Base-by-base conservation (phyloP, 1,140 invertebrate species). In the Geopemphigus sp. region DNA sequence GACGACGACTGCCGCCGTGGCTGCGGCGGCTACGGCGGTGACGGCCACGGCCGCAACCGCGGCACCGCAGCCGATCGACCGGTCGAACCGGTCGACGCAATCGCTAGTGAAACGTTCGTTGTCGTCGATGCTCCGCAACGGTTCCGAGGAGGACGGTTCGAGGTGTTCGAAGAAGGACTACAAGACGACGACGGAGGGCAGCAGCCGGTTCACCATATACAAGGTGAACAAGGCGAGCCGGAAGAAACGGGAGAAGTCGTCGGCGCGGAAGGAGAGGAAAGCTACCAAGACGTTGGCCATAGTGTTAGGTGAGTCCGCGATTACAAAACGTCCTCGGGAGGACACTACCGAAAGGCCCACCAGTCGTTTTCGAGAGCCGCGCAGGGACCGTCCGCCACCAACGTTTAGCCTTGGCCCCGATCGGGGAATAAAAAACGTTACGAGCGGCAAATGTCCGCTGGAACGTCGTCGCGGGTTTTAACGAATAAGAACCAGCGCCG, bases 211-310 rank as follows among this genome's bases (percentile, higher is more conserved):
- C 86, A 95, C 93, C 80, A 95, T 96, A 84, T 95, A 95, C 85
- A 95, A 95, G 86, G 92, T 94, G 26, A 94, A 95, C 87, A 96
- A 97, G 87, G 93, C 94, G n/a, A 95, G 93, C 84, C 91, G 92
- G 85, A 97, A 94, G 89, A 97, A 96, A 88, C 89, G 94, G 57
- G 95, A 97, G 84, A 97, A 96, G 84, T 96, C 94, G 29, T 95
- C 95, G 1, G 95, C 94, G 2, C 96, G 95, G 85, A 94, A 95
- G 84, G 98, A 99, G 85, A 90, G 96, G 81, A 98, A 99, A 87
- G 97, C 98, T n/a, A 99, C 98, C 8, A 99, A 99, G 88, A 99
- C 98, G 19, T 86, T 99, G 53, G 97, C 97, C 81, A 99, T 99
- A 85, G 98, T 99, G 82, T 89, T 99, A 85, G 97, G 98, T 99